Evolutionary conservation across 2,113 vertebrate species (phyloP), one percentile per base, ranked within the genome.

Genomic region (Pachypanchax playfairii): DNA sequence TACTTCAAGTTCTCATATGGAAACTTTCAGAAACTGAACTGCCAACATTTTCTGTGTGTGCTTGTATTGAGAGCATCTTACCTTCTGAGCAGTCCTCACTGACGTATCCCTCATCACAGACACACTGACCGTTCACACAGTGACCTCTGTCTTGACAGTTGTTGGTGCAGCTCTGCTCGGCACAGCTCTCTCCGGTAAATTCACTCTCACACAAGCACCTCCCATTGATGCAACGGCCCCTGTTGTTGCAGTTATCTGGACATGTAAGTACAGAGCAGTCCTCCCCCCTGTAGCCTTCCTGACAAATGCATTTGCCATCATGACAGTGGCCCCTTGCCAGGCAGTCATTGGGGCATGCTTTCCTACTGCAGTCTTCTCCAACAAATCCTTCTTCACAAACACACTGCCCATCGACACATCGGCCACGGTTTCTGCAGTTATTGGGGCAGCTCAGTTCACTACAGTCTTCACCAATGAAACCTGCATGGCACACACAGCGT

Each of bases 191-290:
- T 0, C 96, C 96, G 0, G 49, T 82, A 73, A 91, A 96, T 1
- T 88, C 92, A 0, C 89, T 84, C 0, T 93, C 46, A 0, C 97
- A 98, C 0, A 90, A 14, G 0, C 97, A 98, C 78, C 85, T 90
- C 14, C 96, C 96, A 0, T 93, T 87, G 41, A 94, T 39, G 1
- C 91, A 92, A 51, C 63, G 84, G 25, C 91, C 91, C 55, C 67
- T 88, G 68, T 69, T 42, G 72, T 88, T 95, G 94, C 73, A 88
- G 89, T 50, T 94, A 70, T 0, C 9, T 8, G 91, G 94, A 58
- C 97, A 98, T 47, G 91, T 65, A 0, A 92, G 88, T n/a, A 31
- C 29, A n/a, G 94, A 88, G 76, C 97, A 98, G 70, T 96, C 92
- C 0, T 83, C 88, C 36, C 95, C 96, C 0, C 67, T 53, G 74